A percentile compares a stretch with the other conserved stretches of the same genome.
Conservation (phyloP, 2,888 invertebrate species). For the Pegoplata infirma region DNA sequence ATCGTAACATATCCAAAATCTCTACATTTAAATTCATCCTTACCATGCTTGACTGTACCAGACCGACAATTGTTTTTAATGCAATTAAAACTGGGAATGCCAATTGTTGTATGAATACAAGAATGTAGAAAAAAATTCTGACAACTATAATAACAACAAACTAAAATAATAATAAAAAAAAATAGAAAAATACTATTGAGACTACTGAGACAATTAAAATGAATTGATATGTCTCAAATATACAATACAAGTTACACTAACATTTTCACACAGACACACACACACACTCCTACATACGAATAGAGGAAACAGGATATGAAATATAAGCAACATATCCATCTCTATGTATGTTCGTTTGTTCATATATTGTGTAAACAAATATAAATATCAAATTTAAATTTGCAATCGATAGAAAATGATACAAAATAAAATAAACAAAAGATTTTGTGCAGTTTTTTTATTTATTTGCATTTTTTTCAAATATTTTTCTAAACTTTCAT, state of each 20-base stretch:
- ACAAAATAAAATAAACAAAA: slow-evolving; percentile 21
- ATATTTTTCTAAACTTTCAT: no score
- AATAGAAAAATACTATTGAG: slow-evolving; percentile 18
- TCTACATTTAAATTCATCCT: no score
- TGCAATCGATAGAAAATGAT: slow-evolving; percentile 34
- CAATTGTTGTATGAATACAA: slow-evolving; percentile 8
- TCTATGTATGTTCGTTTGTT: no score
- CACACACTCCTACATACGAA: not conserved
- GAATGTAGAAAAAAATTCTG: not conserved
- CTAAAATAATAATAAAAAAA: no score
- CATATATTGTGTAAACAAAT: no score
- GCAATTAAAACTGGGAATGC: slow-evolving; percentile 51
- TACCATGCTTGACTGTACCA: slow-evolving; percentile 3
- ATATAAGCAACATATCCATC: no score
- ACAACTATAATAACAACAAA: not conserved
- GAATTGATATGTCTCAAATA: slow-evolving; percentile 48
- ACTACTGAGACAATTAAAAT: slow-evolving; percentile 46
- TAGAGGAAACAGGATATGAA: not conserved
- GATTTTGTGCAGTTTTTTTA: not conserved
- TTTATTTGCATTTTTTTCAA: no score
- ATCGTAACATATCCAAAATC: no score
- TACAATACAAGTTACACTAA: slow-evolving; percentile 15
- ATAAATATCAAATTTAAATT: slow-evolving; percentile 42
- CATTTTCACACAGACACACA: not conserved
- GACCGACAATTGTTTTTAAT: slow-evolving; percentile 47